Evolutionary conservation across 2,113 vertebrate genomes (phyloP).

Genomic region (Nothocercus nigrocapillus): DNA sequence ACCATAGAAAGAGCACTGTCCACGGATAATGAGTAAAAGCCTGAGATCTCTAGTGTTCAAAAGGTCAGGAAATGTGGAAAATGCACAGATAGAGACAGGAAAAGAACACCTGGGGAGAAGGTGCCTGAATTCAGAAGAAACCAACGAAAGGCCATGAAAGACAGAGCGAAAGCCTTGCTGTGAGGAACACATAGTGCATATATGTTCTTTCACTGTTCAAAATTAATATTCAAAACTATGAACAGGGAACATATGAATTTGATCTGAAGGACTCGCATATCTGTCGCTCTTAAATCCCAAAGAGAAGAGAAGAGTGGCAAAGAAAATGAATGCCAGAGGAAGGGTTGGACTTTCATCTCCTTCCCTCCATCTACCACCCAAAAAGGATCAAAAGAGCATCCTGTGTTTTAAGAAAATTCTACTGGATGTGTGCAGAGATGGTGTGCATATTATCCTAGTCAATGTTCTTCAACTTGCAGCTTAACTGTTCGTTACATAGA

Average conservation of each 20-base stretch:
- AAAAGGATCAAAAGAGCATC: not conserved
- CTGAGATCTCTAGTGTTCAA: not conserved
- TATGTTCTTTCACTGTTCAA: no score
- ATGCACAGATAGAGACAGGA: not conserved
- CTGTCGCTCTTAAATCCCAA: not conserved
- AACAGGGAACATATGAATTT: no score
- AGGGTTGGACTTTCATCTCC: not conserved
- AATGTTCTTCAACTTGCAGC: not conserved
- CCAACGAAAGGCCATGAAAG: not conserved
- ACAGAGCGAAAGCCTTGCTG: not conserved
- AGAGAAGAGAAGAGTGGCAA: not conserved
- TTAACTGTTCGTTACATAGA: not conserved
- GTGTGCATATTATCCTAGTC: not conserved
- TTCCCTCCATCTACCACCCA: no score
- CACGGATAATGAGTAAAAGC: no score
- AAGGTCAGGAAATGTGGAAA: not conserved
- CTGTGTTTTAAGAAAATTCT: not conserved
- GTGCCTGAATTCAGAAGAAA: not conserved
- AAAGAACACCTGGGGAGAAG: not conserved
- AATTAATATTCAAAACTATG: no score
- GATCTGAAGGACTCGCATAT: not conserved
- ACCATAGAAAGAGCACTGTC: not conserved
- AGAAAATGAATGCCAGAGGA: no score
- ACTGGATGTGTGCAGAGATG: not conserved
- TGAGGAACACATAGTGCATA: no score